A percentile compares a stretch with the other conserved stretches of the same genome.
These are phyloP conservation scores for Halictus rubicundus DNA, from an alignment of 1,140 invertebrate species.

Conservation along the genomic window DNA sequence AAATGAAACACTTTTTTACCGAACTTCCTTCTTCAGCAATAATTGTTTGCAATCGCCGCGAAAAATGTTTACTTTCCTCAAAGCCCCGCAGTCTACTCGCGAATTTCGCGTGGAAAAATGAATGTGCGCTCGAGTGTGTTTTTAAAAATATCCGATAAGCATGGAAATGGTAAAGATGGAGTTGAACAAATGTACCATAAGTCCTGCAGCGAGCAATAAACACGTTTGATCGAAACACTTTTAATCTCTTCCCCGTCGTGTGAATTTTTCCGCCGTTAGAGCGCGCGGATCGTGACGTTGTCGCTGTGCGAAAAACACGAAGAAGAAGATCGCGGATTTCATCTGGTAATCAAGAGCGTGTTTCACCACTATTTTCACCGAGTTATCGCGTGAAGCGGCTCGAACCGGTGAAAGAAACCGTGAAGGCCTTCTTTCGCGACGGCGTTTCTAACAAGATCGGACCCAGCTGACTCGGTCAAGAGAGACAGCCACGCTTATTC, in stretches of 20 bases:
- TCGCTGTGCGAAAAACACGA: neutral
- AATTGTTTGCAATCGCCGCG: no score
- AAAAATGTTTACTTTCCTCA: no score
- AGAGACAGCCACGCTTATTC: neutral
- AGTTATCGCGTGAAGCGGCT: slow-evolving; percentile 62
- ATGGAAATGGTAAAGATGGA: no score
- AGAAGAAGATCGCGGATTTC: slow-evolving; percentile 18
- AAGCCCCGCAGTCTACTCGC: no score
- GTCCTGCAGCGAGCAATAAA: no score
- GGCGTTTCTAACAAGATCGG: neutral
- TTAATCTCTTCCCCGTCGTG: neutral
- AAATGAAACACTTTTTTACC: no score
- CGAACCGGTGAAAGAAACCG: slow-evolving; percentile 54
- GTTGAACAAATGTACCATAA: no score
- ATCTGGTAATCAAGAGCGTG: slow-evolving; percentile 42
- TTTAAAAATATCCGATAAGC: no score
- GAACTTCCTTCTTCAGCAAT: no score
- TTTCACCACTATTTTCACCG: slow-evolving; percentile 65
- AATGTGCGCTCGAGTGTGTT: no score
- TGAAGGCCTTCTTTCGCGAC: slow-evolving; percentile 58
- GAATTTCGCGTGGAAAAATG: no score
- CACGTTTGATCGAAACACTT: neutral
- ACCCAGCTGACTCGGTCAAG: neutral
- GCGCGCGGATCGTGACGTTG: neutral
- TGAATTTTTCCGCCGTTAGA: neutral